phyloP scores from a whole-genome alignment of 2,888 invertebrate genomes.

The Acheta domesticus region DNA sequence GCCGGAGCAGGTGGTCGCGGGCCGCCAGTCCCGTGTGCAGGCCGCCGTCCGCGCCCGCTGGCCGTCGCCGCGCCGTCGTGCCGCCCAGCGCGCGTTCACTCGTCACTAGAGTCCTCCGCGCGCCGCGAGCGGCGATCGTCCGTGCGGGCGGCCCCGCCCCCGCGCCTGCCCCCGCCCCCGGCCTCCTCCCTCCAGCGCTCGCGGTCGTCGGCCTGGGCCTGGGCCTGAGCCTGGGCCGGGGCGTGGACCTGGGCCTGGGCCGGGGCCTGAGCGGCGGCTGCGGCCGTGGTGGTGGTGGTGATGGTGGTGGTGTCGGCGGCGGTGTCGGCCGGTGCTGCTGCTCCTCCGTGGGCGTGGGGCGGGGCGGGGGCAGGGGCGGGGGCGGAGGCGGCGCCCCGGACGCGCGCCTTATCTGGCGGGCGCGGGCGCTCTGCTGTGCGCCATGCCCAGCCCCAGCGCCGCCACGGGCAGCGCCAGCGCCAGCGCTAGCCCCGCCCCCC shows the following conservation, averaged over 20 bases:
- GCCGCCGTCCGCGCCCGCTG: neutral
- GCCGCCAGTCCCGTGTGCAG: neutral
- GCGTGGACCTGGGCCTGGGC: neutral
- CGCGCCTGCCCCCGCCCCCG: neutral
- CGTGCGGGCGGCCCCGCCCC: neutral
- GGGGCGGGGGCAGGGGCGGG: neutral
- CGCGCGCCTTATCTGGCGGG: conserved; percentile 1
- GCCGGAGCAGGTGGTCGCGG: neutral
- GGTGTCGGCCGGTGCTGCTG: neutral
- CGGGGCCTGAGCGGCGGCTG: neutral
- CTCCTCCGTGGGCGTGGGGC: neutral
- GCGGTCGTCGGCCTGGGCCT: neutral
- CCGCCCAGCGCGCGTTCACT: neutral
- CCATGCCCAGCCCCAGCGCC: neutral
- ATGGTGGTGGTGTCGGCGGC: neutral
- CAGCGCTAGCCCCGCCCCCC: neutral
- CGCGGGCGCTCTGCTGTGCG: neutral
- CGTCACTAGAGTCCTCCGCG: too few species aligned
- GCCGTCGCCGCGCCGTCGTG: neutral
- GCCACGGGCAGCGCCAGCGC: neutral
- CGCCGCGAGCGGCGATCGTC: too few species aligned
- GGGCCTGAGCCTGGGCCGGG: neutral
- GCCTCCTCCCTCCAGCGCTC: neutral
- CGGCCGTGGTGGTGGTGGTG: neutral
- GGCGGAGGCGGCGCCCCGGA: neutral